phyloP scores from a whole-genome alignment of 2,113 vertebrate species.

The Nothoprocta perdicaria region DNA sequence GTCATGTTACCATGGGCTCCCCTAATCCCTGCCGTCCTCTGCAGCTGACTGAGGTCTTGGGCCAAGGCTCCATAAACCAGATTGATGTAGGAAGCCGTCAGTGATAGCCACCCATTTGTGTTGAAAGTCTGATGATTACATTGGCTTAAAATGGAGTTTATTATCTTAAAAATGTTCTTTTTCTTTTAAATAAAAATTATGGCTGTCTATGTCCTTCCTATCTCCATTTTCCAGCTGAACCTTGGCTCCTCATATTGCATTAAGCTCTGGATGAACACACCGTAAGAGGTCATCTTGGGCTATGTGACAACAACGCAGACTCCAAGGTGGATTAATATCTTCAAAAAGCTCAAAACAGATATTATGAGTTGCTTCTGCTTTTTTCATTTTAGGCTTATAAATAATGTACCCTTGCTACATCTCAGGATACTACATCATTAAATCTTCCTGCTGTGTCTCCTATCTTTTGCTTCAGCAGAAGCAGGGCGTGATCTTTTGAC shows the following conservation, averaged over 20 bases:
- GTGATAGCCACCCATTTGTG: slow-evolving; percentile 1
- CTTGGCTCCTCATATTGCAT: rapidly evolving
- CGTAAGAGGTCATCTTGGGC: not conserved
- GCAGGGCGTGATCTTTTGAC: not conserved
- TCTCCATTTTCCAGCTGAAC: not conserved
- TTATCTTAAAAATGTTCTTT: not conserved
- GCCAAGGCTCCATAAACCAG: not conserved
- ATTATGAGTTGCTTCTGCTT: not conserved
- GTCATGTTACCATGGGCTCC: not conserved
- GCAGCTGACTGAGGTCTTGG: not conserved
- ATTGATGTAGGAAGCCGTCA: not conserved
- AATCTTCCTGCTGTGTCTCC: not conserved
- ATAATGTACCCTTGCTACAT: not conserved
- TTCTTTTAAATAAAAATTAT: not conserved
- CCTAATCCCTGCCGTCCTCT: not conserved
- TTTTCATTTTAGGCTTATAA: not conserved
- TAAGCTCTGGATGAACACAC: not conserved
- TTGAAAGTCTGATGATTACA: not conserved
- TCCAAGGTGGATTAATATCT: not conserved
- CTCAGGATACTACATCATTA: not conserved
- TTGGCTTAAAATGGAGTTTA: not conserved
- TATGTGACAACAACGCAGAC: not conserved
- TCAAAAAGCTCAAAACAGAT: not conserved
- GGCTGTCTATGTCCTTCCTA: not conserved
- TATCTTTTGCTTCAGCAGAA: not conserved